Conservation (phyloP, 2,113 vertebrate species). For the Macroglossus sobrinus region DNA sequence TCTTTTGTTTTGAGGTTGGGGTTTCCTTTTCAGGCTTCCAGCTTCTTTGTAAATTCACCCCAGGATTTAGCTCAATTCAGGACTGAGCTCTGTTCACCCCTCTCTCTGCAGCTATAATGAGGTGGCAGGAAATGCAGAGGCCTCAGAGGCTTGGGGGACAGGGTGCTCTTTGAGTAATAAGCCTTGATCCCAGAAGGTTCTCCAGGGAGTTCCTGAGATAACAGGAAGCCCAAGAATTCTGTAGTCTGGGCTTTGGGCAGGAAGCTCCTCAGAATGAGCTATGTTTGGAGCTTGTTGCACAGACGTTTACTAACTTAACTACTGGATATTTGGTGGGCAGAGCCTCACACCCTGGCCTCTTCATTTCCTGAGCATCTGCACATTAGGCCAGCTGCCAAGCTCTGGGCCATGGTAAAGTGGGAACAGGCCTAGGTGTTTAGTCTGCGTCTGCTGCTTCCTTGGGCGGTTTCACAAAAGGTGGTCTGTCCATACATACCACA, state of each 20-base stretch:
- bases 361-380: neutral
- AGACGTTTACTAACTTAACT: neutral
- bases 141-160: neutral
- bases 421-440: neutral
- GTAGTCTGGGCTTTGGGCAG: neutral
- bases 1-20: neutral
- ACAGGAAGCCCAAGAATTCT: neutral
- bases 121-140: constrained; percentile 26
- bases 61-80: neutral
- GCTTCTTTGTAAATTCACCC: neutral
- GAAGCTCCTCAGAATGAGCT: neutral
- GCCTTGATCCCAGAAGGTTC: constrained; percentile 6
- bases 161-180: constrained; percentile 11
- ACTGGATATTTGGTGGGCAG: neutral
- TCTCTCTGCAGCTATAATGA: neutral
- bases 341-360: neutral
- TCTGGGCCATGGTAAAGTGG: neutral
- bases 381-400: neutral
- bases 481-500: neutral
- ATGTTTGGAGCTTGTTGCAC: neutral
- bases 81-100: neutral
- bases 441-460: neutral
- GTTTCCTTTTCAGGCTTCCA: neutral
- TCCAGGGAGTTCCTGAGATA: neutral
- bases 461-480: neutral